phyloP scores from a whole-genome alignment of 2,797 vertebrate genomes.

The Melanotaenia trifasciata region DNA sequence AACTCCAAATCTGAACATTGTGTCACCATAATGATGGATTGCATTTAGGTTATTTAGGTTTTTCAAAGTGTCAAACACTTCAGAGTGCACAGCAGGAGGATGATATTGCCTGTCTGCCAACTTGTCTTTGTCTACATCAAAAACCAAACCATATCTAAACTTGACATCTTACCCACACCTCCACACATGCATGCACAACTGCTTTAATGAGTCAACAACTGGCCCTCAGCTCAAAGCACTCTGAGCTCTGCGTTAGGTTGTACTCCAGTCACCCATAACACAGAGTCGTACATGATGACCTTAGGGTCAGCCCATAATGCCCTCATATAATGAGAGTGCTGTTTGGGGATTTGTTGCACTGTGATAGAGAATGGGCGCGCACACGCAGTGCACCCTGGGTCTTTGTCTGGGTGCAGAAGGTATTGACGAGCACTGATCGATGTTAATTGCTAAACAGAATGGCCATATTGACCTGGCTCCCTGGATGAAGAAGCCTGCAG shows the following conservation, averaged over 20 bases:
- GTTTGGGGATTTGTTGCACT: constrained; percentile 81
- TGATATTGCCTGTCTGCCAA: constrained; percentile 52
- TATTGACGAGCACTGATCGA: constrained; percentile 86
- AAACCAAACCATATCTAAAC: constrained; percentile 44
- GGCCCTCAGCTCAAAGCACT: constrained; percentile 39
- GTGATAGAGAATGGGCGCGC: constrained; percentile 78
- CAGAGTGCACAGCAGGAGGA: constrained; percentile 50
- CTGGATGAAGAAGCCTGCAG: constrained; percentile 79
- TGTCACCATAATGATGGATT: constrained; percentile 75
- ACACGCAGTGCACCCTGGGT: constrained; percentile 80
- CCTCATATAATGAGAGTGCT: constrained; percentile 82
- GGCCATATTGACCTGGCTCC: constrained; percentile 82
- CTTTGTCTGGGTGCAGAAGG: constrained; percentile 82
- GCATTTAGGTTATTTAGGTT: constrained; percentile 68
- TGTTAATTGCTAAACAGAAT: constrained; percentile 88
- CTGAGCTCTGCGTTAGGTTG: constrained; percentile 49
- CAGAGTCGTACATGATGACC: constrained; percentile 73
- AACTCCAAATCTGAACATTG: constrained; percentile 57
- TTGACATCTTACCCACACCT: constrained; percentile 56
- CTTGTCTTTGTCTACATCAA: constrained; percentile 52
- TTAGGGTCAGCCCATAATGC: constrained; percentile 80
- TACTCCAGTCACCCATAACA: constrained; percentile 70
- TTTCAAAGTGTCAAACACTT: constrained; percentile 62
- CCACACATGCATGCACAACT: constrained; percentile 34
- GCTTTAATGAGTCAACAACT: constrained; percentile 64